phyloP scores from a whole-genome alignment of 2,113 vertebrate species.

The Bos indicus region DNA sequence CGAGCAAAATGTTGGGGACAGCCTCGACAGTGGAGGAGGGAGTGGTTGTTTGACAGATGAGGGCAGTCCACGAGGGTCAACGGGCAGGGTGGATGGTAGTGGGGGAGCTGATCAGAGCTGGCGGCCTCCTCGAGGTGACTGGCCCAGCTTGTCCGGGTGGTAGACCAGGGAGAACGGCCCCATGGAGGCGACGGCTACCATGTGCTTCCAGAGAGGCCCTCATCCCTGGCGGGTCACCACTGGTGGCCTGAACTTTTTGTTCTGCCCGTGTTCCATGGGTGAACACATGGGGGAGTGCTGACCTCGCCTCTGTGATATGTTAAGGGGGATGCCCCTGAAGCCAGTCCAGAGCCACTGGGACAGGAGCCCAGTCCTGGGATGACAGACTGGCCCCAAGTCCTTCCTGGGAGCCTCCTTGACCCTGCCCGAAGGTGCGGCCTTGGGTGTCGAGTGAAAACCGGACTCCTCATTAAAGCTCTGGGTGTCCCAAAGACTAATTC shows the following conservation, averaged over 20 bases:
- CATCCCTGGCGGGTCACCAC: not conserved
- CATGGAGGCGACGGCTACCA: rapidly evolving
- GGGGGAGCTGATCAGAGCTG: not conserved
- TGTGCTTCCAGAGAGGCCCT: not conserved
- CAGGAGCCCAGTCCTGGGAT: rapidly evolving
- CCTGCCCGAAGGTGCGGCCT: rapidly evolving
- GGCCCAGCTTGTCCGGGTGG: not conserved
- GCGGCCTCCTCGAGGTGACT: not conserved
- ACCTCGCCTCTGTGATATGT: not conserved
- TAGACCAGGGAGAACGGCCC: not conserved
- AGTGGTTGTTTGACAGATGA: not conserved
- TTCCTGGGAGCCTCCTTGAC: not conserved
- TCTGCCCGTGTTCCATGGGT: not conserved
- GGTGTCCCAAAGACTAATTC: not conserved
- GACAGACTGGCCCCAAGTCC: not conserved
- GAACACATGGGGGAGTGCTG: not conserved
- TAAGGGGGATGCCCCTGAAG: not conserved
- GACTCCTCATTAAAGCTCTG: not conserved
- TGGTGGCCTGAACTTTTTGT: not conserved
- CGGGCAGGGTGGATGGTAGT: not conserved
- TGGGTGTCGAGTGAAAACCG: rapidly evolving
- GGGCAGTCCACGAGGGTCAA: not conserved
- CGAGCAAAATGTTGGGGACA: not conserved
- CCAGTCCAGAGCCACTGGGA: not conserved
- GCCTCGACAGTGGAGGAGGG: not conserved